A percentile compares a stretch with the other conserved stretches of the same genome.
These are phyloP conservation scores for Stenopsyche tienmushanensis DNA, from an alignment of 1,140 invertebrate genomes.

Conservation along the genomic window DNA sequence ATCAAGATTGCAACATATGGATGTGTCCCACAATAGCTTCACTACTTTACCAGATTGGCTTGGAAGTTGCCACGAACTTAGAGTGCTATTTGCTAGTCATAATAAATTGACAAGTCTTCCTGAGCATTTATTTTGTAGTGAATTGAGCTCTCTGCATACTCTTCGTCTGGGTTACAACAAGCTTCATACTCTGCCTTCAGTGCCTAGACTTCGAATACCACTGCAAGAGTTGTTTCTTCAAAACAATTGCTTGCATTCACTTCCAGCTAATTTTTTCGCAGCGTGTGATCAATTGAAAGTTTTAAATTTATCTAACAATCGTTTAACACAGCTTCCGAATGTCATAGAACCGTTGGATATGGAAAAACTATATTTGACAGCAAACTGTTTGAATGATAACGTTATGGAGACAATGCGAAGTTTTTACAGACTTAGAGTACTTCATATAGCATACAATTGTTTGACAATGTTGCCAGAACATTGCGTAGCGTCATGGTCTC, in stretches of 20 bases:
- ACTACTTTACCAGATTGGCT: slow-evolving; percentile 76
- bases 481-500: slow-evolving; percentile 71
- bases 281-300: slow-evolving; percentile 69
- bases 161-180: slow-evolving; percentile 76
- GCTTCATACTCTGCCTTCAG: slow-evolving; percentile 67
- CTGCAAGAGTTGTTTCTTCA: slow-evolving; percentile 73
- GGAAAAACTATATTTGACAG: slow-evolving; percentile 73
- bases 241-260: slow-evolving; percentile 70
- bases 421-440: slow-evolving; percentile 63
- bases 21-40: slow-evolving; percentile 77
- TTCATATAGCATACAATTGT: slow-evolving; percentile 79
- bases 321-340: slow-evolving; percentile 65
- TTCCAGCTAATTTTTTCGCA: slow-evolving; percentile 75
- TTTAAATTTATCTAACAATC: slow-evolving; percentile 78
- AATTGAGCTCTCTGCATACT: slow-evolving; percentile 67
- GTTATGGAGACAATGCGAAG: slow-evolving; percentile 68
- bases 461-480: slow-evolving; percentile 72
- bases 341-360: slow-evolving; percentile 61
- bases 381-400: slow-evolving; percentile 74
- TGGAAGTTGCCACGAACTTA: slow-evolving; percentile 70
- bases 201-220: slow-evolving; percentile 65
- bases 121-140: slow-evolving; percentile 71
- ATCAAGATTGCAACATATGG: slow-evolving; percentile 68
- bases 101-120: slow-evolving; percentile 69
- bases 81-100: slow-evolving; percentile 72